Conservation (phyloP, 92 coral and sea anemone genomes). For the Bergia puertoricense region DNA sequence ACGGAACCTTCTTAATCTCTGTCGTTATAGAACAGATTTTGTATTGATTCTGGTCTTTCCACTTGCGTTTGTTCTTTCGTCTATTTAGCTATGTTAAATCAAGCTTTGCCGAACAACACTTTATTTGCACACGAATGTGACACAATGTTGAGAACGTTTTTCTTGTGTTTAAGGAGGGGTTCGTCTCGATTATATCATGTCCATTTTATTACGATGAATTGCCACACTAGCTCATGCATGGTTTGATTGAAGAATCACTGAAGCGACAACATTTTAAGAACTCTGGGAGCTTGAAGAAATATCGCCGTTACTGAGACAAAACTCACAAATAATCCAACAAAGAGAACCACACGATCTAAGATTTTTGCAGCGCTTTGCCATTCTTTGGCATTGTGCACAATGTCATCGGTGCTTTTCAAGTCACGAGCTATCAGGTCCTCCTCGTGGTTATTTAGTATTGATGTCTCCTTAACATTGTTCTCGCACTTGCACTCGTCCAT, state of each 20-base stretch:
- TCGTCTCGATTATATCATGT: too few species aligned
- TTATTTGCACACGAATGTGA: too few species aligned
- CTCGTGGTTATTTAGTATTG: constrained; percentile 39
- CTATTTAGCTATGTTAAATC: too few species aligned
- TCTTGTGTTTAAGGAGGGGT: too few species aligned
- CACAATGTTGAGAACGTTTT: too few species aligned
- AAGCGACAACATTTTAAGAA: constrained; percentile 47
- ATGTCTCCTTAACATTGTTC: constrained; percentile 50
- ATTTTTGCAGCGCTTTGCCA: constrained; percentile 84
- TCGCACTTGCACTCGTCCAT: constrained; percentile 36
- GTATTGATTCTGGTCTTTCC: too few species aligned
- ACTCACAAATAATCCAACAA: constrained; percentile 65
- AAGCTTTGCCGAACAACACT: too few species aligned
- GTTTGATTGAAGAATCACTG: not conserved
- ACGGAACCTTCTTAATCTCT: too few species aligned
- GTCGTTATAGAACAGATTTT: too few species aligned
- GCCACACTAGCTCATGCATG: not conserved
- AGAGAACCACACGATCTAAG: constrained; percentile 69
- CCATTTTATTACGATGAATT: too few species aligned
- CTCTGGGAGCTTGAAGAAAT: constrained; percentile 83
- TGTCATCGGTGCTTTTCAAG: constrained; percentile 4
- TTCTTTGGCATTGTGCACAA: constrained; percentile 53
- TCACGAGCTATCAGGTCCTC: not conserved
- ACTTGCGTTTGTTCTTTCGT: too few species aligned
- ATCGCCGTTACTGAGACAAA: constrained; percentile 63